Base-by-base conservation (phyloP, 2,888 invertebrate genomes). In the Phyllotreta striolata region DNA sequence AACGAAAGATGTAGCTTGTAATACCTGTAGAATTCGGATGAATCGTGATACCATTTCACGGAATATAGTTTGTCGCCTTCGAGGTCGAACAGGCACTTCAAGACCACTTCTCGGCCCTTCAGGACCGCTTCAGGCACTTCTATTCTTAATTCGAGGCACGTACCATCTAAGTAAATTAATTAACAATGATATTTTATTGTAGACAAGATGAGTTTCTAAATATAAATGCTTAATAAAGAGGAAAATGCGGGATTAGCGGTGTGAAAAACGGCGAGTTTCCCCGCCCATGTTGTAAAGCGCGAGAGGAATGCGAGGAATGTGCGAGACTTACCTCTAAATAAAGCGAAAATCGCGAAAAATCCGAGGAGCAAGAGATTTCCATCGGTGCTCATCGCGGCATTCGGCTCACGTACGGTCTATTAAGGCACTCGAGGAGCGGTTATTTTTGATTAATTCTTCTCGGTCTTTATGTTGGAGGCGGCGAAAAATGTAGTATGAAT, bases 11-110 rank as follows among this genome's bases (percentile, higher is more conserved):
- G 40, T 4, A 9, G 24, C 24, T 3, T 24, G 24, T 4, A 24
- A 24, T 24, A 67, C 67, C 88, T 82, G 74, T 86, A 89, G 80
- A 89, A 89, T 79, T 89, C 89, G 3, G 86, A 78, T 66, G 84
- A 84, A 1, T 86, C 87, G 51, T 86, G 84, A 78, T 89, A 89
- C 89, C 90, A 90, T 80, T 89, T 89, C 68, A 89, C 87, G 43
- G 88, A 84, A 79, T 89, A 90, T 44, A 90, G 79, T 44, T 85
- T 84, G 71, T 89, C 89, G 13, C 86, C 85, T 73, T 89, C 89
- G 70, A 89, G 80, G 77, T 89, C 88, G 79, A 87, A 89, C 64
- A 83, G 82, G 74, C 89, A 89, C 73, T 85, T 84, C 72, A 91
- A 83, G 66, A 84, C 83, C 8, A 88, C 89, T 71, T 85, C 85